phyloP scores from a whole-genome alignment of 2,888 invertebrate genomes.

The Lacanobia wlatinum region DNA sequence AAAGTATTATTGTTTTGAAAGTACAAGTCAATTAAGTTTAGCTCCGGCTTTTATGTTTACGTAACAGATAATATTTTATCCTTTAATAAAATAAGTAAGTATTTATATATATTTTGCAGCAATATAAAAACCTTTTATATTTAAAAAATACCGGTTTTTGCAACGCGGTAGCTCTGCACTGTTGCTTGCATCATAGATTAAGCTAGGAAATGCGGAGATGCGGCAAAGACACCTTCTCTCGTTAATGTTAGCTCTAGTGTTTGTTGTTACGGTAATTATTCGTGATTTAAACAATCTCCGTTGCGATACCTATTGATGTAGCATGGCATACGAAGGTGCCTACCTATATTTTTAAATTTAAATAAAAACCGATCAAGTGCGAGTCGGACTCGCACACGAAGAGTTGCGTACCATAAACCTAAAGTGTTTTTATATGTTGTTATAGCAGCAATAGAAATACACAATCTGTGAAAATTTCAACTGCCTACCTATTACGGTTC shows the following conservation, averaged over 20 bases:
- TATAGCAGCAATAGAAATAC: too few relatives aligned
- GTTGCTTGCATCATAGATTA: conserved; percentile 66
- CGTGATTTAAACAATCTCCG: background rate
- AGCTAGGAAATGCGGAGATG: conserved; percentile 46
- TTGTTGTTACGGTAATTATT: background rate
- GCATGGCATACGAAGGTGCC: too few relatives aligned
- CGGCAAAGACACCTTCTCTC: conserved; percentile 7
- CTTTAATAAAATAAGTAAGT: conserved; percentile 28
- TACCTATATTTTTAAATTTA: too few relatives aligned
- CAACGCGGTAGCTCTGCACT: conserved; percentile 65
- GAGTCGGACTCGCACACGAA: too few relatives aligned
- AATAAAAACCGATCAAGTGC: too few relatives aligned
- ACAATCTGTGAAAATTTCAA: too few relatives aligned
- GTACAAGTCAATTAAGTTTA: conserved; percentile 17
- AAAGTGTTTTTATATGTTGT: too few relatives aligned
- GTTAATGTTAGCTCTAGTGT: background rate
- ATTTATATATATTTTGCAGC: conserved; percentile 53
- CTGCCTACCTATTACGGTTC: too few relatives aligned
- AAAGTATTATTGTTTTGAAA: conserved; percentile 29
- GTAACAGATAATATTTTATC: conserved; percentile 39
- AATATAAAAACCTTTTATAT: conserved; percentile 45
- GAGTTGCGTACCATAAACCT: too few relatives aligned
- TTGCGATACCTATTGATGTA: background rate
- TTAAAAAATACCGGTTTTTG: conserved; percentile 69
- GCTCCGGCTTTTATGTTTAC: conserved; percentile 31